Conservation (phyloP, 2,797 vertebrate genomes). For the Peromyscus aztecus region DNA sequence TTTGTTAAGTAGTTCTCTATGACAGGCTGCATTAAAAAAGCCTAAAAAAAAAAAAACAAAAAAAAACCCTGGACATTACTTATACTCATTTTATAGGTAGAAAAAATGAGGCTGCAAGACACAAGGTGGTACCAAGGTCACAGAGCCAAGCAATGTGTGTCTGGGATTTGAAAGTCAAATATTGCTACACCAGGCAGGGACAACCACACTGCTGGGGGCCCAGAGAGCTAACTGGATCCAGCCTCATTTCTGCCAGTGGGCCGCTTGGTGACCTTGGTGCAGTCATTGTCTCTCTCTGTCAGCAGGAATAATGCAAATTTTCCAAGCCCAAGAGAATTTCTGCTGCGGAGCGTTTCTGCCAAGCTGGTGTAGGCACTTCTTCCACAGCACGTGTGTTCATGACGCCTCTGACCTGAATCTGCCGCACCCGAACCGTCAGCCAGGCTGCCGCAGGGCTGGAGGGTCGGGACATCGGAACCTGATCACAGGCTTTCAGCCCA, state of each 20-base stretch:
- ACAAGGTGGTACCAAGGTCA: neutral
- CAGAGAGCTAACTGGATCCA: neutral
- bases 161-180: neutral
- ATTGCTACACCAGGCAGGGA: neutral
- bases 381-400: neutral
- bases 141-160: neutral
- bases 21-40: neutral
- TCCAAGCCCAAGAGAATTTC: conserved; percentile 58
- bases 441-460: neutral
- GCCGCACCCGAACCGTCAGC: conserved; percentile 2
- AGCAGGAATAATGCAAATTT: conserved; percentile 62
- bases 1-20: neutral
- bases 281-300: conserved; percentile 58
- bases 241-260: neutral
- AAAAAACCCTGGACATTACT: neutral
- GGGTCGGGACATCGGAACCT: neutral
- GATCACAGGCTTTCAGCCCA: neutral
- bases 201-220: neutral
- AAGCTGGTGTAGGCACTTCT: neutral
- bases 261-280: conserved; percentile 44
- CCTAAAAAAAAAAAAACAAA: conserved; percentile 8
- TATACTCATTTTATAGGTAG: conserved; percentile 10
- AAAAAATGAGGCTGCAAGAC: conserved; percentile 23
- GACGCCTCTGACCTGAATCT: conserved; percentile 63
- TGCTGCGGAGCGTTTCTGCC: neutral